phyloP scores from a whole-genome alignment of 2,113 vertebrate species.

The Sphyrna mokarran region DNA sequence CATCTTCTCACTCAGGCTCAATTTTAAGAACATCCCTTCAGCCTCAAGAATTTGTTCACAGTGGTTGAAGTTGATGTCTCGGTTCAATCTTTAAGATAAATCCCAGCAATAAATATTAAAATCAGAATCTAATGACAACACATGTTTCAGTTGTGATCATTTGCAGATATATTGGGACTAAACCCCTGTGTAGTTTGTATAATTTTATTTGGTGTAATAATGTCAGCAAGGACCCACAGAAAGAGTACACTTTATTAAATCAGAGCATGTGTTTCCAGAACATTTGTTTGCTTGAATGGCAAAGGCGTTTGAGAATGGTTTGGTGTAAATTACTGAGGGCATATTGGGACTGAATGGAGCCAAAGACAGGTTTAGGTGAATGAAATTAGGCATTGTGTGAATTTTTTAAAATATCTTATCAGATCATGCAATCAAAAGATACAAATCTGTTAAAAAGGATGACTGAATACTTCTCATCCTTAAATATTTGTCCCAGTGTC shows the following conservation, averaged over 20 bases:
- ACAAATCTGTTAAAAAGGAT: neutral
- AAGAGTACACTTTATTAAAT: neutral
- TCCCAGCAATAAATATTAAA: neutral
- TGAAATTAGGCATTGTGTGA: neutral
- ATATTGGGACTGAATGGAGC: neutral
- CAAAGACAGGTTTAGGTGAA: neutral
- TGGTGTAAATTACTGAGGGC: neutral
- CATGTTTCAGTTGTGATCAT: neutral
- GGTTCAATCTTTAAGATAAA: neutral
- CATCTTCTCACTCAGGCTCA: neutral
- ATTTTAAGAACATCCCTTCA: neutral
- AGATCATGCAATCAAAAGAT: neutral
- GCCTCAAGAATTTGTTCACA: neutral
- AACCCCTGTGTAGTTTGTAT: neutral
- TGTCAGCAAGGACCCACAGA: neutral
- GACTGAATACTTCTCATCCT: neutral
- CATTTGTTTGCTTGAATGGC: neutral
- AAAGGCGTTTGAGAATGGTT: neutral
- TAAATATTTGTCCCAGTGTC: neutral
- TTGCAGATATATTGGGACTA: neutral
- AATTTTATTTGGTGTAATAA: constrained; percentile 12
- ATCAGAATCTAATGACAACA: neutral
- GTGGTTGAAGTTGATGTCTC: neutral
- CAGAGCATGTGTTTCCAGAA: neutral
- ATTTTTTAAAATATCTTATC: neutral